Percentiles rank a stretch among this genome's conserved stretches.
These are phyloP conservation scores for Leptura quadrifasciata DNA, from an alignment of 2,888 invertebrate species.

Conservation along the genomic window DNA sequence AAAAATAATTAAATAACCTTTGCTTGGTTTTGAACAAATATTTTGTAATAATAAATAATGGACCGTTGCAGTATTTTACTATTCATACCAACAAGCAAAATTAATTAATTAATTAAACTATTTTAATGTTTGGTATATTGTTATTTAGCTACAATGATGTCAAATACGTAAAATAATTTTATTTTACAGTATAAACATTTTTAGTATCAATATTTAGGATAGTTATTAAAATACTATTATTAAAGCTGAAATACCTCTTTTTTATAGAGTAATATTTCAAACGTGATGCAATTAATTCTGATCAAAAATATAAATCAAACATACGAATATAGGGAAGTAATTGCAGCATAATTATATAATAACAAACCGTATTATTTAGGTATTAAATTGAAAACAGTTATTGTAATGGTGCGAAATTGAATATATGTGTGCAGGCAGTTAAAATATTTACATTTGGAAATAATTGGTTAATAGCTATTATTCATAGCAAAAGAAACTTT, in stretches of 20 bases:
- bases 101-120: no score
- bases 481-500: background rate
- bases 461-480: background rate
- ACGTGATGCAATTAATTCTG: constrained; percentile 13
- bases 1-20: no score
- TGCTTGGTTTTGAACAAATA: no score
- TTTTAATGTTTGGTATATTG: no score
- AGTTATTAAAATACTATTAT: background rate
- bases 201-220: background rate
- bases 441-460: background rate
- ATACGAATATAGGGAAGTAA: constrained; percentile 2
- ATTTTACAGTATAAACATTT: background rate
- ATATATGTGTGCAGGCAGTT: background rate
- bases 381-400: background rate
- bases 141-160: no score
- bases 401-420: background rate
- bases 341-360: constrained; percentile 20
- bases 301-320: background rate
- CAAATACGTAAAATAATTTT: background rate
- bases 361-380: constrained; percentile 5
- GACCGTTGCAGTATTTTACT: no score
- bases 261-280: constrained; percentile 6
- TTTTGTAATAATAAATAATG: no score
- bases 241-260: background rate
- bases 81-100: no score